A percentile compares a stretch with the other conserved stretches of the same genome.
These are phyloP conservation scores for Melanophora roralis DNA, from an alignment of 2,888 invertebrate species.

Conservation along the genomic window DNA sequence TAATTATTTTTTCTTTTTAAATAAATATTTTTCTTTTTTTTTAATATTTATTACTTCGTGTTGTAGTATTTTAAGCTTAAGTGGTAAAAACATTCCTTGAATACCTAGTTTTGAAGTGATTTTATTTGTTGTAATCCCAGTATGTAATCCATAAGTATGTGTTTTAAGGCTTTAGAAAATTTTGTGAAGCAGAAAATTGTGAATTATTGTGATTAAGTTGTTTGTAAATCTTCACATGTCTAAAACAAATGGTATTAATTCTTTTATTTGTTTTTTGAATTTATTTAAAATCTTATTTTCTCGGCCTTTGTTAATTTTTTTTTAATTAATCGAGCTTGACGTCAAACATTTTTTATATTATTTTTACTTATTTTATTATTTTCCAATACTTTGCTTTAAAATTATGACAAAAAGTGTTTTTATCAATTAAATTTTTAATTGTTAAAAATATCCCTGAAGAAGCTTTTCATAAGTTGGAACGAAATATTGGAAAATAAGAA, in stretches of 20 bases:
- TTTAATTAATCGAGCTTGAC: no score
- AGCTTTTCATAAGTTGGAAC: no score
- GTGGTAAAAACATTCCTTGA: no score
- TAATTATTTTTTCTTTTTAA: neutral
- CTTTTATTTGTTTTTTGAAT: neutral
- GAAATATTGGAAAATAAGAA: no score
- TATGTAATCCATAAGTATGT: neutral
- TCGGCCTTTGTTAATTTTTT: no score
- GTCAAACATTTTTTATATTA: no score
- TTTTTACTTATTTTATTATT: no score
- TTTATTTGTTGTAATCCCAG: neutral
- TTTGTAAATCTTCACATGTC: conserved; percentile 32
- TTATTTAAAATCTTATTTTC: no score
- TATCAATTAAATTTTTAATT: no score
- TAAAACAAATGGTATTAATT: conserved; percentile 20
- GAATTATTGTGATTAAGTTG: conserved; percentile 26
- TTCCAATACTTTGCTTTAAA: no score
- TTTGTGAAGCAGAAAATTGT: conserved; percentile 35
- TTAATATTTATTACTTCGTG: conserved; percentile 36
- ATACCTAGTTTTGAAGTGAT: neutral
- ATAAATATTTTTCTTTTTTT: neutral
- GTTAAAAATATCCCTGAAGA: no score
- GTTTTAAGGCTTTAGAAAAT: conserved; percentile 32
- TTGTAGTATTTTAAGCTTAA: neutral
- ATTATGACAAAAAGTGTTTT: no score